Evolutionary conservation across 2,113 vertebrate species (phyloP), one percentile per base, ranked within the genome.

Genomic region (Macroglossus sobrinus): DNA sequence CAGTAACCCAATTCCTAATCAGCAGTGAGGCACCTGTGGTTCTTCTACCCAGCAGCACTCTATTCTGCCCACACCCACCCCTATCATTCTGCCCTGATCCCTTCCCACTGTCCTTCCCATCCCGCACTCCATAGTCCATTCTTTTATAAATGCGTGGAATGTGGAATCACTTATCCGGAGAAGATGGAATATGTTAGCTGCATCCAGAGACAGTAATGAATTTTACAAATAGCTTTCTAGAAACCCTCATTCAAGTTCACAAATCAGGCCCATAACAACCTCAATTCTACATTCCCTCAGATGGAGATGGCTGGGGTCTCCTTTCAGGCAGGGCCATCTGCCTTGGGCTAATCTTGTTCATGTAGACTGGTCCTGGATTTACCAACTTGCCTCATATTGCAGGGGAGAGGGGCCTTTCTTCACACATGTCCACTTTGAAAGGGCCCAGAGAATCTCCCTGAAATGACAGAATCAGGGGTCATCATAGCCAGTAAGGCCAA

Each of bases 171-270:
- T 59, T 74, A 16, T 45, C 92, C 78, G 19, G 78, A 95, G 80
- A 96, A 87, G 86, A 82, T 74, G 45, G 81, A 91, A 89, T 28
- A 50, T 76, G 59, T 71, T 71, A 81, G 88, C 24, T 24, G 30
- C 14, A 81, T 43, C 64, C 91, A 88, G 57, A 81, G 78, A 81
- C 13, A 43, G 94, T 72, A 38, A 84, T 85, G 85, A 92, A 88
- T 95, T 95, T 95, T 93, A 94, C 76, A 47, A 84, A 97, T 57
- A 86, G 91, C 69, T 96, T 98, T 82, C 95, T 92, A 71, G 88
- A 87, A 95, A 69, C 69, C 22, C 72, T 92, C 47, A 76, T 92
- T 93, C 91, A 95, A 95, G 87, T 96, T 95, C 93, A 92, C 97
- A 97, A 90, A 93, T 94, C 96, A 97, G 93, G 87, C 66, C 88